phyloP scores from a whole-genome alignment of 1,140 invertebrate genomes.

The Oedothorax gibbosus region DNA sequence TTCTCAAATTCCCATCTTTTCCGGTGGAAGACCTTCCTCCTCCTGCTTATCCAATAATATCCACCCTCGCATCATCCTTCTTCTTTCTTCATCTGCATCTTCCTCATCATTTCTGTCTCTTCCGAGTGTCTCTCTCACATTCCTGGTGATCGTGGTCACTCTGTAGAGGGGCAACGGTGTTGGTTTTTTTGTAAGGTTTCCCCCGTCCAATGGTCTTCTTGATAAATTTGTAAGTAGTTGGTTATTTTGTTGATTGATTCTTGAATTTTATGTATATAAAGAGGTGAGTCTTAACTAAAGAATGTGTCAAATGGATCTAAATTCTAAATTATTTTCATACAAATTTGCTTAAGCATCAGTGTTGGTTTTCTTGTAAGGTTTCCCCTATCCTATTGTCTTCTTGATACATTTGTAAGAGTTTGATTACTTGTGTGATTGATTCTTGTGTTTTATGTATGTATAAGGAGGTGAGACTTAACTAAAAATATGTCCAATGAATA shows the following conservation, averaged over 20 bases:
- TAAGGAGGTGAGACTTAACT: no score
- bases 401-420: conserved; percentile 15
- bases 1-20: conserved; percentile 40
- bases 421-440: neutral
- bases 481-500: no score
- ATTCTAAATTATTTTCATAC: no score
- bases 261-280: neutral
- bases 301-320: no score
- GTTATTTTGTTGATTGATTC: neutral
- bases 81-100: conserved; percentile 28
- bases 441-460: no score
- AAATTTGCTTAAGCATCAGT: no score
- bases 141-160: conserved; percentile 14
- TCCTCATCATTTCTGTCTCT: conserved; percentile 21
- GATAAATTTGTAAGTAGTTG: conserved; percentile 25
- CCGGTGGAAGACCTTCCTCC: conserved; percentile 22
- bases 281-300: no score
- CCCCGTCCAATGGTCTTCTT: conserved; percentile 29
- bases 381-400: conserved; percentile 25
- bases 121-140: conserved; percentile 21
- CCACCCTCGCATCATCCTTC: conserved; percentile 36
- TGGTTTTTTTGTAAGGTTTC: conserved; percentile 12
- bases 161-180: conserved; percentile 5
- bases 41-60: conserved; percentile 42
- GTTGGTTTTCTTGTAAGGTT: conserved; percentile 18